phyloP scores from a whole-genome alignment of 2,888 invertebrate genomes.

The Mystacides longicornis region DNA sequence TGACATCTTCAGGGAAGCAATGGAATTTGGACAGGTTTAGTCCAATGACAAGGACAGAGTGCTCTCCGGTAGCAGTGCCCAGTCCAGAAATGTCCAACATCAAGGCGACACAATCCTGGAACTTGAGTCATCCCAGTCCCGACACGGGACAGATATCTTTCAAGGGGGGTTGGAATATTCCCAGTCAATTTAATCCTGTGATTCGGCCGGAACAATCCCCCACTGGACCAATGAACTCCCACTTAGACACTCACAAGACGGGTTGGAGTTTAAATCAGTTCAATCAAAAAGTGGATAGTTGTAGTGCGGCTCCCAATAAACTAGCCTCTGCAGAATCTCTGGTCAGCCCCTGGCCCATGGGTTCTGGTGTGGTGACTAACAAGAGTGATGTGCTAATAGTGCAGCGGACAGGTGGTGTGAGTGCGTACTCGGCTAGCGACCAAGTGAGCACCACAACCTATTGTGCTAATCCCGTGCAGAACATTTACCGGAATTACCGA shows the following conservation, averaged over 20 bases:
- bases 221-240: slow-evolving; percentile 15
- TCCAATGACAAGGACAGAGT: slow-evolving; percentile 21
- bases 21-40: slow-evolving; percentile 25
- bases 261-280: slow-evolving; percentile 23
- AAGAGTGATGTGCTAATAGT: neutral
- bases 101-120: slow-evolving; percentile 12
- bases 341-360: slow-evolving; percentile 20
- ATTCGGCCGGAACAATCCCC: slow-evolving; percentile 36
- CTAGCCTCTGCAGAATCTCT: slow-evolving; percentile 8
- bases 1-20: slow-evolving; percentile 23
- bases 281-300: slow-evolving; percentile 23
- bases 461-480: slow-evolving; percentile 17
- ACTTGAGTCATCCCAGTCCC: slow-evolving; percentile 35
- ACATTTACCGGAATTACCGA: slow-evolving; percentile 16
- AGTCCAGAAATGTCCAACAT: slow-evolving; percentile 15
- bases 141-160: slow-evolving; percentile 36
- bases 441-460: slow-evolving; percentile 23
- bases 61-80: slow-evolving; percentile 20
- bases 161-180: slow-evolving; percentile 12
- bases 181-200: slow-evolving; percentile 40
- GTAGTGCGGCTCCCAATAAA: slow-evolving; percentile 11
- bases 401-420: slow-evolving; percentile 17
- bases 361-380: neutral
- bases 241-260: slow-evolving; percentile 6
- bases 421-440: slow-evolving; percentile 8